Percentiles rank a stretch among this genome's conserved stretches.
Conservation (phyloP, 2,888 invertebrate species). For the Thera obeliscata region DNA sequence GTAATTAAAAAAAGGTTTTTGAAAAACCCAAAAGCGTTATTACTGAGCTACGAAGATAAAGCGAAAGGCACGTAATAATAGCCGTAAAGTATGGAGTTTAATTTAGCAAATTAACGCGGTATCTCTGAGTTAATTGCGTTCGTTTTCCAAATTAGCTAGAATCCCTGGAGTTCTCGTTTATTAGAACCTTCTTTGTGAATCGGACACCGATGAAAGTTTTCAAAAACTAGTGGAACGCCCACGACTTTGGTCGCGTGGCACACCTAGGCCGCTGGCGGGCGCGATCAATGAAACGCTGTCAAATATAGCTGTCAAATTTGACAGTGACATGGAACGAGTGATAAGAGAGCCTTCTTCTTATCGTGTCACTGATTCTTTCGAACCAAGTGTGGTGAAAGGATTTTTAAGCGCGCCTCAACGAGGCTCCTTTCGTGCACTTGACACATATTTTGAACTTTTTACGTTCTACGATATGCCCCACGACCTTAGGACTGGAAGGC, state of each 20-base stretch:
- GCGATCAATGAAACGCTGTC: too few species aligned
- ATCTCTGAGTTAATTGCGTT: constrained; percentile 35
- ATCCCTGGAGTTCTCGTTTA: constrained; percentile 34
- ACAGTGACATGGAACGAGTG: too few species aligned
- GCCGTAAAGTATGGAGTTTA: constrained; percentile 36
- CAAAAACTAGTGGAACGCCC: not conserved
- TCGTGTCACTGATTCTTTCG: too few species aligned
- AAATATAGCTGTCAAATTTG: too few species aligned
- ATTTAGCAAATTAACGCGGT: constrained; percentile 43
- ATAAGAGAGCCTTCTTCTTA: too few species aligned
- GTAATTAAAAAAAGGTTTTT: not conserved
- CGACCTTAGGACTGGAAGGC: too few species aligned
- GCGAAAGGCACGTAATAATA: constrained; percentile 25
- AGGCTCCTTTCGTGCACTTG: too few species aligned
- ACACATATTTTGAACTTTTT: too few species aligned
- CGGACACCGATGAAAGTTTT: constrained; percentile 1
- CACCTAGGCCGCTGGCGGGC: too few species aligned
- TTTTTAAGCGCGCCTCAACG: too few species aligned
- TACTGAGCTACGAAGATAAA: constrained; percentile 21
- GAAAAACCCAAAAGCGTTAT: constrained; percentile 10
- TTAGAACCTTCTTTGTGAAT: constrained; percentile 24
- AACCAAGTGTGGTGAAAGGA: too few species aligned
- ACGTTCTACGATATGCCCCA: too few species aligned
- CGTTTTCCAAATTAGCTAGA: constrained; percentile 33
- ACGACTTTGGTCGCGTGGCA: not conserved